phyloP scores from a whole-genome alignment of 2,888 invertebrate species.

The Pterostichus niger region DNA sequence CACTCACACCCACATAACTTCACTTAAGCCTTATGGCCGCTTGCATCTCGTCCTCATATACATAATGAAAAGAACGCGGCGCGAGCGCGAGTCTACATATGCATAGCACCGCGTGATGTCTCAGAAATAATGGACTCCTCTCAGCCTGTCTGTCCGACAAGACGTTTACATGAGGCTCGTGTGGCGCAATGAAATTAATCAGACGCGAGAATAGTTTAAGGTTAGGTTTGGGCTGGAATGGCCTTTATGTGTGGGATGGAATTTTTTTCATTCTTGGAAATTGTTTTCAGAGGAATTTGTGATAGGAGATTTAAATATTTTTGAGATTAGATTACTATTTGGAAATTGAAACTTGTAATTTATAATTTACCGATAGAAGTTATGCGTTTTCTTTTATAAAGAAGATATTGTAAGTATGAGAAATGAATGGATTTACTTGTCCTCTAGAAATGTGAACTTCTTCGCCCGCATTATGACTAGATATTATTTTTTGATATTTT shows the following conservation, averaged over 20 bases:
- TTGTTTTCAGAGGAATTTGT: constrained; percentile 14
- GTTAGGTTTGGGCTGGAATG: constrained; percentile 17
- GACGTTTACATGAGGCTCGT: constrained; percentile 55
- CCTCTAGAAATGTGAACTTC: too few relatives aligned
- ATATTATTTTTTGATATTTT: too few relatives aligned
- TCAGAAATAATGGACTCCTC: constrained; percentile 70
- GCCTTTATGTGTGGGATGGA: constrained; percentile 17
- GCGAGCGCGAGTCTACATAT: constrained; percentile 70
- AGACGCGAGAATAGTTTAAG: background rate
- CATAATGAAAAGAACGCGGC: constrained; percentile 70
- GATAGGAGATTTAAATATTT: constrained; percentile 14
- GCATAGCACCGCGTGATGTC: constrained; percentile 71
- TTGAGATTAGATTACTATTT: constrained; percentile 38
- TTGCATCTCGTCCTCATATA: constrained; percentile 68
- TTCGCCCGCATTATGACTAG: too few relatives aligned
- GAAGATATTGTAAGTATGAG: too few relatives aligned
- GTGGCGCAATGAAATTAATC: constrained; percentile 47
- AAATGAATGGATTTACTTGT: too few relatives aligned
- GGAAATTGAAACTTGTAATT: background rate
- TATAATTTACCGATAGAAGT: too few relatives aligned
- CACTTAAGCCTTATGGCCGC: constrained; percentile 31
- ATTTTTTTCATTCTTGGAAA: constrained; percentile 12
- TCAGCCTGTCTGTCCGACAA: constrained; percentile 66
- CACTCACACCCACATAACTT: constrained; percentile 13
- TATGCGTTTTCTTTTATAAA: too few relatives aligned